Evolutionary conservation across 2,888 invertebrate species (phyloP).

Genomic region (Drosophila vallismaia): DNA sequence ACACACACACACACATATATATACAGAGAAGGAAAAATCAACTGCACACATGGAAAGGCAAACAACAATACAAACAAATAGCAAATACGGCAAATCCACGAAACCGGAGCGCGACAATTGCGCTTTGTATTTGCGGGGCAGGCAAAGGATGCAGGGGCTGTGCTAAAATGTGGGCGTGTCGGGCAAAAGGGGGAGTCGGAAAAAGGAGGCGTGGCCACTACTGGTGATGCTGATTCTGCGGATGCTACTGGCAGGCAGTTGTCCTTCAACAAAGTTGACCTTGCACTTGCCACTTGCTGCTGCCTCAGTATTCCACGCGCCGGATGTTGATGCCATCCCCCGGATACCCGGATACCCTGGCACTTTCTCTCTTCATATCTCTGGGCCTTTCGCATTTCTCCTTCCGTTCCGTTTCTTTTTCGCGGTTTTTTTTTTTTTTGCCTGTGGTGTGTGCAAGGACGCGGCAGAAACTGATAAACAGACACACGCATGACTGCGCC

Average conservation of each 20-base stretch:
- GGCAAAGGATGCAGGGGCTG: not conserved
- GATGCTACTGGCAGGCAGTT: conserved; percentile 49
- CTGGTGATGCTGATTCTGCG: conserved; percentile 5
- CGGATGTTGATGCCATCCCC: conserved; percentile 70
- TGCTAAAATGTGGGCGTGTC: not conserved
- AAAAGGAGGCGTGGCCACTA: conserved; percentile 6
- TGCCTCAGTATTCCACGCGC: conserved; percentile 50
- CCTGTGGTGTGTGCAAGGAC: conserved; percentile 56
- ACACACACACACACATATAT: not conserved
- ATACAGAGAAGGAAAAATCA: not conserved
- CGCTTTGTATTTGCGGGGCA: conserved; percentile 28
- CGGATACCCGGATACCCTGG: conserved; percentile 11
- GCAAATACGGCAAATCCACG: conserved; percentile 30
- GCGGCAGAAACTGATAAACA: conserved; percentile 68
- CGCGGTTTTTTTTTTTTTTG: conserved; percentile 11
- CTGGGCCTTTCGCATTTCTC: conserved; percentile 7
- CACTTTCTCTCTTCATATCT: conserved; percentile 3
- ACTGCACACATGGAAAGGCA: conserved; percentile 10
- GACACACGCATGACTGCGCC: conserved; percentile 61
- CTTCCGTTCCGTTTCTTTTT: not conserved
- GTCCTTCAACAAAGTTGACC: conserved; percentile 76
- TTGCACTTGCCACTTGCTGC: conserved; percentile 75
- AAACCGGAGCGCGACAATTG: conserved; percentile 44
- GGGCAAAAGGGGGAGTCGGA: not conserved
- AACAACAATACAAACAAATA: conserved; percentile 39